Percentiles rank a stretch among this genome's conserved stretches.
Evolutionary conservation across 2,113 vertebrate species (phyloP).

Genomic region (Climacteris rufus): DNA sequence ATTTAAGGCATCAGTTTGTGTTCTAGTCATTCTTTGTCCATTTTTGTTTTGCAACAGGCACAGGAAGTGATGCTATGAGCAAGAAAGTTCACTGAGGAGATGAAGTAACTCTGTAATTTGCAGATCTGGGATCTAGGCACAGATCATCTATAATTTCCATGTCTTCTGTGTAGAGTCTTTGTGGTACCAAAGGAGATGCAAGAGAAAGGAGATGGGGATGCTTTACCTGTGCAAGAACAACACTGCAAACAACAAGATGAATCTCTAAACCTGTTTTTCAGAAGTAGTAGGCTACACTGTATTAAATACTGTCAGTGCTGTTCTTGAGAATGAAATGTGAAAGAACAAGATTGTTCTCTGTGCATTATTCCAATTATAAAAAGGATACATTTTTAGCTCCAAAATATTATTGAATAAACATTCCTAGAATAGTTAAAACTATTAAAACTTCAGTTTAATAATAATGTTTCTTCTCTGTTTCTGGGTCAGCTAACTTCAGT

Average conservation of each 20-base stretch:
- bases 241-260: background rate
- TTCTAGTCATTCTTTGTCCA: background rate
- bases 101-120: background rate
- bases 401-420: background rate
- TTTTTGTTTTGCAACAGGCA: background rate
- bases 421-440: background rate
- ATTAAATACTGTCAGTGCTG: background rate
- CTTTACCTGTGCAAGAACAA: background rate
- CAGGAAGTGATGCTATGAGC: background rate
- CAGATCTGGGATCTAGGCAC: background rate
- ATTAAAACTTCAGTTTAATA: background rate
- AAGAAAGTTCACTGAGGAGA: background rate
- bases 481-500: background rate
- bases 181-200: background rate
- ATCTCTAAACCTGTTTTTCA: background rate
- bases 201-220: background rate
- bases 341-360: background rate
- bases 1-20: background rate
- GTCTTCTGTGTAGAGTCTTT: background rate
- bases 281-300: background rate
- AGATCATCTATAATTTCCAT: background rate
- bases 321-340: background rate
- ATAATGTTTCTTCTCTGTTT: background rate
- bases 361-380: background rate
- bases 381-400: background rate